phyloP scores from a whole-genome alignment of 2,113 vertebrate genomes.

The Phrynosoma blainvillii region DNA sequence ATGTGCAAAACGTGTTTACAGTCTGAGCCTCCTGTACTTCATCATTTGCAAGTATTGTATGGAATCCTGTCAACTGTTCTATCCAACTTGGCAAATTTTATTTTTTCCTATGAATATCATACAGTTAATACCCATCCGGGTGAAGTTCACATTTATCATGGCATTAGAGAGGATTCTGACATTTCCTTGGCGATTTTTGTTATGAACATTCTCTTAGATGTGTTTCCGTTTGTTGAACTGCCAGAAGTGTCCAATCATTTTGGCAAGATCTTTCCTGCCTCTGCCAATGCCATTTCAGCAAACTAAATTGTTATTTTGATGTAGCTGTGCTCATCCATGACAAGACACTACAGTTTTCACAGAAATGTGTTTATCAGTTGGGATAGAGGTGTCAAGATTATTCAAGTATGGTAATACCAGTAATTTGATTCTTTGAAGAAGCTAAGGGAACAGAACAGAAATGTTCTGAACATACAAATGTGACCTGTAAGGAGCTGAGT shows the following conservation, averaged over 20 bases:
- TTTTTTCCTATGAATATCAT: slow-evolving; percentile 6
- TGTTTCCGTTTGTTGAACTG: slow-evolving; percentile 4
- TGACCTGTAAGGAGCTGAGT: not conserved
- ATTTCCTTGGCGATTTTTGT: slow-evolving; percentile 22
- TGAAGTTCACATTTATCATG: slow-evolving; percentile 15
- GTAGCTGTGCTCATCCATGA: slow-evolving; percentile 40
- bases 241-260: slow-evolving; percentile 35
- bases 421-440: slow-evolving; percentile 36
- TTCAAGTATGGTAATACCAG: not conserved
- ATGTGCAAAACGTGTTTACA: slow-evolving; percentile 21
- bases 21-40: not conserved
- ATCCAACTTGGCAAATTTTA: slow-evolving; percentile 10
- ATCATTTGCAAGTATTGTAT: slow-evolving; percentile 19
- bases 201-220: slow-evolving; percentile 27
- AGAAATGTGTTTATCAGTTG: slow-evolving; percentile 26
- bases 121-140: slow-evolving; percentile 16
- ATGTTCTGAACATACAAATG: slow-evolving; percentile 13
- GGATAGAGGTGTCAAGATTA: slow-evolving; percentile 11
- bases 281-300: slow-evolving; percentile 25
- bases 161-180: slow-evolving; percentile 20
- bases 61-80: slow-evolving; percentile 16
- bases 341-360: slow-evolving; percentile 15
- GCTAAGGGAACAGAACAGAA: slow-evolving; percentile 7
- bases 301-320: slow-evolving; percentile 34
- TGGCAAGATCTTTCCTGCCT: slow-evolving; percentile 8